Evolutionary conservation across 2,888 invertebrate genomes (phyloP).

Genomic region (Caenorhabditis zanzibari): DNA sequence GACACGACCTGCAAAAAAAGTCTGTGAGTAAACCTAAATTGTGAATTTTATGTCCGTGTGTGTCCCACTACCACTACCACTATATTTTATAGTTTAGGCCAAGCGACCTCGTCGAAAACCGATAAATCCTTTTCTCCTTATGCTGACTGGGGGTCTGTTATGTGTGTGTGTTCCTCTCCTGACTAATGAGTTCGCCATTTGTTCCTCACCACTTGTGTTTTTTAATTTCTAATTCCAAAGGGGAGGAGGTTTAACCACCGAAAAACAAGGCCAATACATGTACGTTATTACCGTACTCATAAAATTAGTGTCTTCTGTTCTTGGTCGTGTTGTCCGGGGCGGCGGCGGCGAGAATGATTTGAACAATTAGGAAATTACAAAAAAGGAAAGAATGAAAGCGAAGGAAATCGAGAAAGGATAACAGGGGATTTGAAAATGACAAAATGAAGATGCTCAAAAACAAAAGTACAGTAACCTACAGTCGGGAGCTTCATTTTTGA

Average conservation of each 20-base stretch:
- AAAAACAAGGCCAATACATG: constrained; percentile 54
- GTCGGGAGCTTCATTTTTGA: too few relatives aligned
- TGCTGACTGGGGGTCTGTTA: constrained; percentile 18
- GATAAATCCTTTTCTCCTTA: constrained; percentile 32
- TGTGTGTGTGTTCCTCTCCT: too few relatives aligned
- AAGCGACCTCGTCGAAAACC: constrained; percentile 37
- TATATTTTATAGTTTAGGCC: constrained; percentile 41
- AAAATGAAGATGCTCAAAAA: not conserved
- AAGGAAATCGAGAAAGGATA: not conserved
- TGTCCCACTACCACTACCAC: constrained; percentile 12
- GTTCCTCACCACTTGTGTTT: constrained; percentile 33
- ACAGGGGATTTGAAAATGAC: not conserved
- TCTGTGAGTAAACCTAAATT: constrained; percentile 4
- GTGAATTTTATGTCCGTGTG: not conserved
- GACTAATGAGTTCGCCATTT: constrained; percentile 56
- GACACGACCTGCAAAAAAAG: not conserved
- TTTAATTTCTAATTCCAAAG: constrained; percentile 27
- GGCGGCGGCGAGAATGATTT: constrained; percentile 24
- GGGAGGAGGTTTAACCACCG: constrained; percentile 6
- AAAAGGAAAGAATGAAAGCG: not conserved
- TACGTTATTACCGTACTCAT: constrained; percentile 46
- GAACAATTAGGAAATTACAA: not conserved
- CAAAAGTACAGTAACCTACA: not conserved
- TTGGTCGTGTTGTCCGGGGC: too few relatives aligned
- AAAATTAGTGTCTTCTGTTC: constrained; percentile 57